Base-by-base conservation (phyloP, 2,113 vertebrate genomes). In the Petaurus breviceps region DNA sequence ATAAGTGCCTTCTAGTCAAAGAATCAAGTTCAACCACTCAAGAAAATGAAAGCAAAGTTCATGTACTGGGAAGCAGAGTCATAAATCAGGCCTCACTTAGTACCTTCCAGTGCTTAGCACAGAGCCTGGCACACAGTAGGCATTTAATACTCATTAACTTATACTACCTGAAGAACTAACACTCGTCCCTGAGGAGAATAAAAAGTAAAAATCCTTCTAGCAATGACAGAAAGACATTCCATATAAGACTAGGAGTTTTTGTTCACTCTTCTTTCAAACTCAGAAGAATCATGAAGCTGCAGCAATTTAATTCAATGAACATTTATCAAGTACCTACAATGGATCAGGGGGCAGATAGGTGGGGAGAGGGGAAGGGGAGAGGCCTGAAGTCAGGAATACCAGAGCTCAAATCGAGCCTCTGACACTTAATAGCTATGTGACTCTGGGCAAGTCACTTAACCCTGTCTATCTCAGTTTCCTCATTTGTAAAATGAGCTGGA, bases 351-450 rank as follows among this genome's bases (percentile, higher is more conserved):
- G 55, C 25, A 57, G 55, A 25, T 57, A 50, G 22, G 8, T 90
- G 31, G 23, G 54, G 8, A 9, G 16, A 52, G 7, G 51, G 92
- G 61, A 89, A 53, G 12, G 90, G 91, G 89, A 96, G n/a, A 97
- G 94, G 97, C 97, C 95, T 95, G 92, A 97, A 98, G 95, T 93
- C 97, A 52, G 95, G 98, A 97, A 98, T 97, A 98, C 98, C 97
- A 97, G 96, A 94, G 95, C 98, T 91, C 97, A 96, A 97, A 96
- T 97, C 95, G 97, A 96, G 97, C 53, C n/a, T 97, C 97, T 96
- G 95, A 61, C 92, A 94, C 94, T 97, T 97, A 97, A 92, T 96
- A 98, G 97, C 93, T 49, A 49, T 49, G 47, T 49, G 47, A 49
- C 47, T 96, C 96, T 97, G 92, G 97, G 95, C 97, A 98, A 97